Percentiles rank a stretch among this genome's conserved stretches.
These are phyloP conservation scores for Steatornis caripensis DNA, from an alignment of 2,113 vertebrate genomes.

Conservation along the genomic window DNA sequence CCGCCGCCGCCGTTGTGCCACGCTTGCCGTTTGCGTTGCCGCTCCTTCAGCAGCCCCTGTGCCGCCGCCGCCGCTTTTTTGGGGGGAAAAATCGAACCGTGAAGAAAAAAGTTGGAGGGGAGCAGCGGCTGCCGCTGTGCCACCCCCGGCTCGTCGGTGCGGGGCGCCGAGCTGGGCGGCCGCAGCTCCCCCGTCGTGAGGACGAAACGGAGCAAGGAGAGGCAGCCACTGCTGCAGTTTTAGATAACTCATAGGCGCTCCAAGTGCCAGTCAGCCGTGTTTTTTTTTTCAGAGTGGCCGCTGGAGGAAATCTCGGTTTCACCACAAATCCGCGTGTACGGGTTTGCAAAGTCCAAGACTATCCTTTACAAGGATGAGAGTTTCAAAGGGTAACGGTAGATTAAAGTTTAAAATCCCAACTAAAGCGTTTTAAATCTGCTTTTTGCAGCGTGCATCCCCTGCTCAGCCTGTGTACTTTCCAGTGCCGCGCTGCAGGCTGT, in stretches of 20 bases:
- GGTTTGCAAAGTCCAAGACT: not conserved
- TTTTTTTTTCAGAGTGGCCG: not conserved
- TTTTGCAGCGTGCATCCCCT: accelerated
- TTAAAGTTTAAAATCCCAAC: not conserved
- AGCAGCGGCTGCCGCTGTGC: not conserved
- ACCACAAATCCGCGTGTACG: not conserved
- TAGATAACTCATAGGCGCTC: not conserved
- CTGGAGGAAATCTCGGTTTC: not conserved
- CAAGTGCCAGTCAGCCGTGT: not conserved
- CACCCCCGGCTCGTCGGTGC: no score
- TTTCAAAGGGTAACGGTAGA: not conserved
- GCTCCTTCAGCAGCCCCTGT: not conserved
- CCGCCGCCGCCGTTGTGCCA: no score
- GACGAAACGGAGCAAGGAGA: not conserved
- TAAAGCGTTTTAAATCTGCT: not conserved
- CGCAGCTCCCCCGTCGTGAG: not conserved
- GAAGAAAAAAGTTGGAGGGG: not conserved
- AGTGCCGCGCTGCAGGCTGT: accelerated
- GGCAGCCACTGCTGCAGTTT: not conserved
- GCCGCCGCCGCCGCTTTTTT: not conserved
- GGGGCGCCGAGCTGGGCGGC: not conserved
- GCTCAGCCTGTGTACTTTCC: not conserved
- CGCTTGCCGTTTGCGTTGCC: not conserved
- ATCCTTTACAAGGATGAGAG: not conserved
- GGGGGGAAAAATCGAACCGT: no score